These are phyloP conservation scores for Willisornis vidua DNA, from an alignment of 2,113 vertebrate species.

Conservation along the genomic window DNA sequence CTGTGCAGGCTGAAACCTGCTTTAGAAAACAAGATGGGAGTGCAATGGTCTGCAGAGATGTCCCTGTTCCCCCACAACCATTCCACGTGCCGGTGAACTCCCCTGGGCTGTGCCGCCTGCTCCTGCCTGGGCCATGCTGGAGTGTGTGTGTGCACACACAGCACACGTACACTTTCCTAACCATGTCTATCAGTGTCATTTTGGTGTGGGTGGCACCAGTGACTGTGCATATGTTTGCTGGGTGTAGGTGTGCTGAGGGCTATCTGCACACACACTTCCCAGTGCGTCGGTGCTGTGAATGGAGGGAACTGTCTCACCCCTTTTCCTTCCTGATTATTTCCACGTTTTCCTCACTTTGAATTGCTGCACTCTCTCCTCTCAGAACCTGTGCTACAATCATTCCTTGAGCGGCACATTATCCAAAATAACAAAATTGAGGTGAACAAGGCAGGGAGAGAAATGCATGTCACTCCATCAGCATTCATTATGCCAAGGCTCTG, in stretches of 20 bases:
- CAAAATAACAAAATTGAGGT: conserved; percentile 41
- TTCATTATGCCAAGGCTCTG: conserved; percentile 17
- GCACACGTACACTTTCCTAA: background rate
- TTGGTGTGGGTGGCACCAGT: background rate
- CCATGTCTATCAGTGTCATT: background rate
- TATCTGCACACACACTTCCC: background rate
- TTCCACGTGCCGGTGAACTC: background rate
- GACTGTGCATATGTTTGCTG: conserved; percentile 12
- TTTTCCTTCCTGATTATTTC: background rate
- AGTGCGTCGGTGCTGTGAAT: background rate
- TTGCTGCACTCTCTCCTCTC: background rate
- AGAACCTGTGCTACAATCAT: background rate
- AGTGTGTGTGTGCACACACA: background rate
- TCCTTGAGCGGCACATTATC: background rate
- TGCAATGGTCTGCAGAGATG: rapidly evolving
- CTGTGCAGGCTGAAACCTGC: background rate
- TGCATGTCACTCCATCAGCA: background rate
- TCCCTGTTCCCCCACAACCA: background rate
- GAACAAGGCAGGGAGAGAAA: conserved; percentile 25
- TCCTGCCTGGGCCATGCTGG: background rate
- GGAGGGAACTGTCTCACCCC: background rate
- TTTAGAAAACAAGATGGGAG: background rate
- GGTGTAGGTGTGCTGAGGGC: background rate
- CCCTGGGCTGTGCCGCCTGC: background rate
- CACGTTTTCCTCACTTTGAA: background rate